A percentile compares a stretch with the other conserved stretches of the same genome.
phyloP scores from a whole-genome alignment of 1,140 invertebrate genomes.

The Trachymyrmex septentrionalis region DNA sequence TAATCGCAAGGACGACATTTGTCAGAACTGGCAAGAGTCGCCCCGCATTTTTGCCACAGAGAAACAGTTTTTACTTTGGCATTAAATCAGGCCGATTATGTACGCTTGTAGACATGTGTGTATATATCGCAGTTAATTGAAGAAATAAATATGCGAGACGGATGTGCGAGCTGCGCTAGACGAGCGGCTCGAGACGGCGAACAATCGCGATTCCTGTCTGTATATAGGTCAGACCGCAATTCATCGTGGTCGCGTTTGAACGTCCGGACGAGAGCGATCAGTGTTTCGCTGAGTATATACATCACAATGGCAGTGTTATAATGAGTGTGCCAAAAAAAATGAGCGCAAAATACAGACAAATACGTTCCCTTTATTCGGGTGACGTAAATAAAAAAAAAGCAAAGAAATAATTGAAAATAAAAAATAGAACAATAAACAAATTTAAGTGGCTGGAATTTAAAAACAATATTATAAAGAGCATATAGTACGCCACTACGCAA shows the following conservation, averaged over 20 bases:
- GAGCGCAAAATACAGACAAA: background rate
- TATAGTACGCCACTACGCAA: too few relatives aligned
- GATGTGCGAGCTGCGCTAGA: conserved; percentile 46
- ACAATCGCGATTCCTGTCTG: conserved; percentile 64
- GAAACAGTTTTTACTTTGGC: background rate
- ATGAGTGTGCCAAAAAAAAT: background rate
- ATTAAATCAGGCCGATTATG: conserved; percentile 44
- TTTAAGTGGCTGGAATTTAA: too few relatives aligned
- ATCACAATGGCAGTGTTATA: conserved; percentile 3
- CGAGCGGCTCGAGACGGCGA: conserved; percentile 42
- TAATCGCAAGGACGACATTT: background rate
- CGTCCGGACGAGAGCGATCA: conserved; percentile 40
- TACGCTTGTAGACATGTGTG: background rate
- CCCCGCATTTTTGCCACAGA: background rate
- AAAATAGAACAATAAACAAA: background rate
- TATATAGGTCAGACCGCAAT: conserved; percentile 71
- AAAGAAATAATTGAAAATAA: background rate
- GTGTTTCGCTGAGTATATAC: conserved; percentile 23
- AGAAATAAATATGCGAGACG: conserved; percentile 57
- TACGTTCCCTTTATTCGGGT: background rate
- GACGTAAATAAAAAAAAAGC: background rate
- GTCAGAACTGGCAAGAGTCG: conserved; percentile 19
- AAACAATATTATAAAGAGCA: too few relatives aligned
- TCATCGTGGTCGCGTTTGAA: conserved; percentile 44
- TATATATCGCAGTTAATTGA: conserved; percentile 36